Conservation (phyloP, 2,113 vertebrate genomes). For the Delphinus delphis region DNA sequence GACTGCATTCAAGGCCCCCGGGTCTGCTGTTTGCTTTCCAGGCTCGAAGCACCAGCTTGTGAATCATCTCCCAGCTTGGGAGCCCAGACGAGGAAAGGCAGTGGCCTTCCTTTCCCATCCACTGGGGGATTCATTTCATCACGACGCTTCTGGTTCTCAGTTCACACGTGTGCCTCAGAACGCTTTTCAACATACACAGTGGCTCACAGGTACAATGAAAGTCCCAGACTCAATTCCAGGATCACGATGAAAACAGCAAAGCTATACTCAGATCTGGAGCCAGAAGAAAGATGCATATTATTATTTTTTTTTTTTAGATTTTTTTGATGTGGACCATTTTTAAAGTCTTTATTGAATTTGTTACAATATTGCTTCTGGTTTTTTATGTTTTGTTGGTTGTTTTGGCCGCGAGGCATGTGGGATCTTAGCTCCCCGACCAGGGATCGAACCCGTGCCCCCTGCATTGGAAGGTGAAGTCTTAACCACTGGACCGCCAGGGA, state of each 20-base stretch:
- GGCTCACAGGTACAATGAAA: not conserved
- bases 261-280: not conserved
- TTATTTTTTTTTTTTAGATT: too few relatives aligned
- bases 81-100: constrained; percentile 29
- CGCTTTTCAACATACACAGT: not conserved
- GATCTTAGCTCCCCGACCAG: too few relatives aligned
- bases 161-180: not conserved
- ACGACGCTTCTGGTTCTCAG: not conserved
- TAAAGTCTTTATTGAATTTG: too few relatives aligned
- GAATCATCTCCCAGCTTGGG: constrained; percentile 20
- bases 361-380: too few relatives aligned
- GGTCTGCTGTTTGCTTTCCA: constrained; percentile 45
- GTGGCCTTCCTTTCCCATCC: constrained; percentile 43
- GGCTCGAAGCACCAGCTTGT: constrained; percentile 14
- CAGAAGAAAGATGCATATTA: not conserved
- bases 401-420: too few relatives aligned
- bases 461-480: too few relatives aligned
- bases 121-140: not conserved
- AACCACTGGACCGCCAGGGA: too few relatives aligned
- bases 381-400: too few relatives aligned
- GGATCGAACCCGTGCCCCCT: too few relatives aligned
- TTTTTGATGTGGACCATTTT: too few relatives aligned
- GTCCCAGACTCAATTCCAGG: not conserved
- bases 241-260: constrained; percentile 16
- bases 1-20: not conserved